A percentile compares a stretch with the other conserved stretches of the same genome.
phyloP scores from a whole-genome alignment of 2,797 vertebrate genomes.

The Botia almorhae region DNA sequence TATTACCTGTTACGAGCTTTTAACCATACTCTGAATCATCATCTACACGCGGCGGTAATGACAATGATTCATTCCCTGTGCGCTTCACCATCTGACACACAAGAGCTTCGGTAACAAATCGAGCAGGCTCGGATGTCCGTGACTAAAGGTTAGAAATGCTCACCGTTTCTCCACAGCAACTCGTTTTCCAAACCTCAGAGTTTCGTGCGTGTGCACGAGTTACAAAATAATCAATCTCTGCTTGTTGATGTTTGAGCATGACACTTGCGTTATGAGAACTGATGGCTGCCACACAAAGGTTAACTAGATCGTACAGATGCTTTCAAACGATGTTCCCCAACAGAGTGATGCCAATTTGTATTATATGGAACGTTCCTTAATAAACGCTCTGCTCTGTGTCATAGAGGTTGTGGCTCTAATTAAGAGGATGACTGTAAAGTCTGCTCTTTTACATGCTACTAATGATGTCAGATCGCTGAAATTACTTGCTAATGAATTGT shows the following conservation, averaged over 20 bases:
- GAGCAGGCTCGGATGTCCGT: constrained; percentile 27
- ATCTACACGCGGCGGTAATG: not conserved
- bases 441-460: constrained; percentile 20
- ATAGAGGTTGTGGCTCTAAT: constrained; percentile 7
- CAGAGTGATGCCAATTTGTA: constrained; percentile 21
- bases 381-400: not conserved
- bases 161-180: not conserved
- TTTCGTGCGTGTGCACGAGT: not conserved
- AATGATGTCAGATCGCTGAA: constrained; percentile 8
- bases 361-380: constrained; percentile 11
- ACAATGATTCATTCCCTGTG: constrained; percentile 17
- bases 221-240: constrained; percentile 8
- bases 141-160: constrained; percentile 18
- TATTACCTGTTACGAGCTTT: constrained; percentile 32
- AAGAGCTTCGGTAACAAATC: constrained; percentile 22
- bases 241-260: constrained; percentile 1
- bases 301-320: constrained; percentile 15
- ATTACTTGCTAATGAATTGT: constrained; percentile 12
- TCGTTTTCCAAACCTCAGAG: constrained; percentile 22
- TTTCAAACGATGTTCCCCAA: constrained; percentile 4
- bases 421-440: not conserved
- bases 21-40: constrained; percentile 27
- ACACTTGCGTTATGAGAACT: not conserved
- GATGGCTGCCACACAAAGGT: constrained; percentile 4
- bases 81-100: constrained; percentile 21